A percentile compares a stretch with the other conserved stretches of the same genome.
Conservation (phyloP, 2,797 vertebrate species). For the Gymnocypris eckloni region DNA sequence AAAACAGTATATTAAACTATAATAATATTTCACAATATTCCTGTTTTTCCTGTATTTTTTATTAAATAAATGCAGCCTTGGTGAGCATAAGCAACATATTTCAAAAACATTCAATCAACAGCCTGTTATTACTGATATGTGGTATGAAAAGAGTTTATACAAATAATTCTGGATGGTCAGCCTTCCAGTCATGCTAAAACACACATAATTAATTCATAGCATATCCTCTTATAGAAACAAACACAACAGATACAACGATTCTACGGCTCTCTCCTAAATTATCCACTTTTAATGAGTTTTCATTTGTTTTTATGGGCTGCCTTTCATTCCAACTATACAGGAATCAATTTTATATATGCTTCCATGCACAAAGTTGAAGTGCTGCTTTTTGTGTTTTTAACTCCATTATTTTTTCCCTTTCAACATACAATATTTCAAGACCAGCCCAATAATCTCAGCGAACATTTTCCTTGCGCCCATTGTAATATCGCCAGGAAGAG, state of each 20-base stretch:
- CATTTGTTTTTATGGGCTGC: neutral
- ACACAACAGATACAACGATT: neutral
- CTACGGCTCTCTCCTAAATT: neutral
- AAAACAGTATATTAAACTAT: neutral
- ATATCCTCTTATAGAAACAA: neutral
- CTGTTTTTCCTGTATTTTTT: no score
- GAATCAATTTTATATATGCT: neutral
- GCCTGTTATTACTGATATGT: neutral
- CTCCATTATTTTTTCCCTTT: slow-evolving; percentile 52
- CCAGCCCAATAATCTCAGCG: slow-evolving; percentile 56
- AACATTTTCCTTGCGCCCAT: slow-evolving; percentile 54
- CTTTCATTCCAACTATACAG: neutral
- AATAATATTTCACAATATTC: neutral
- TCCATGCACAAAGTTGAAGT: slow-evolving; percentile 30
- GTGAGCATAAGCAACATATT: neutral
- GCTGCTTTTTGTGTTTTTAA: slow-evolving; percentile 46
- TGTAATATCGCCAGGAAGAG: slow-evolving; percentile 45
- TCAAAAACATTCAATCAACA: neutral
- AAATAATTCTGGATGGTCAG: neutral
- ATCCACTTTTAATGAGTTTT: neutral
- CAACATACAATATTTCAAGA: slow-evolving; percentile 47
- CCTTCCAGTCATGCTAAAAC: slow-evolving; percentile 1
- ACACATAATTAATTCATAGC: neutral
- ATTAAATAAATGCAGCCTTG: neutral
- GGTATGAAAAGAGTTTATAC: neutral